Evolutionary conservation across 2,888 invertebrate species (phyloP).

Genomic region (Pediacus dermestoides): DNA sequence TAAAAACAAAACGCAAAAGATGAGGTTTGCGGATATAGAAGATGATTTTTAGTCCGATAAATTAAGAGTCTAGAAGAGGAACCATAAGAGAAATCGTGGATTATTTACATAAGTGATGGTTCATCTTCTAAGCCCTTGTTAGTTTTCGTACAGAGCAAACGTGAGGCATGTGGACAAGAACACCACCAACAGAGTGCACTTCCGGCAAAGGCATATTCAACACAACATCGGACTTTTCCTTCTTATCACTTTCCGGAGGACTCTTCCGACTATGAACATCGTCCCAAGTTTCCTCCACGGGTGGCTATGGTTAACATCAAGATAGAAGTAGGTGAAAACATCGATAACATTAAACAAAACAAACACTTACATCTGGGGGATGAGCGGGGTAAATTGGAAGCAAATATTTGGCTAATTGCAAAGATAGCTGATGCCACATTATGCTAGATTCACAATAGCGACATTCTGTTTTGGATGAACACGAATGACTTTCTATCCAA

Average conservation of each 20-base stretch:
- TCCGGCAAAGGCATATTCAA: conserved; percentile 66
- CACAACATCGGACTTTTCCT: conserved; percentile 62
- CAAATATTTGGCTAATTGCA: conserved; percentile 75
- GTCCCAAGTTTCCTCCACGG: conserved; percentile 66
- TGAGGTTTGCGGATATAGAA: too few species aligned
- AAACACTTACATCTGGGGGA: conserved; percentile 67
- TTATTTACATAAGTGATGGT: too few species aligned
- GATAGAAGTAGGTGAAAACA: conserved; percentile 4
- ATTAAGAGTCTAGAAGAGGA: conserved; percentile 25
- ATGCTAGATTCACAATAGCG: conserved; percentile 89
- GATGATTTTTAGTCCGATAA: conserved; percentile 21
- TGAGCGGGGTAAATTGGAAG: conserved; percentile 70
- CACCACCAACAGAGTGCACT: conserved; percentile 76
- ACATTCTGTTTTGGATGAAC: conserved; percentile 69
- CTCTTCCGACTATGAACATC: conserved; percentile 65
- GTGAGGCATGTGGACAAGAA: conserved; percentile 89
- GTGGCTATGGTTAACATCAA: conserved; percentile 49
- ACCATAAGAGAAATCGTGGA: too few species aligned
- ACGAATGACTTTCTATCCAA: conserved; percentile 65
- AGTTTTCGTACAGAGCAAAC: conserved; percentile 65
- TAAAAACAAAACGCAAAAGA: conserved; percentile 22
- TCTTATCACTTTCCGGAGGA: conserved; percentile 68
- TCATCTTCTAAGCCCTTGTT: too few species aligned
- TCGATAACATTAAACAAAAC: too few species aligned
- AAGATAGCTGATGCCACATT: conserved; percentile 90